Evolutionary conservation across 2,797 vertebrate species (phyloP).

Genomic region (Tadarida brasiliensis): DNA sequence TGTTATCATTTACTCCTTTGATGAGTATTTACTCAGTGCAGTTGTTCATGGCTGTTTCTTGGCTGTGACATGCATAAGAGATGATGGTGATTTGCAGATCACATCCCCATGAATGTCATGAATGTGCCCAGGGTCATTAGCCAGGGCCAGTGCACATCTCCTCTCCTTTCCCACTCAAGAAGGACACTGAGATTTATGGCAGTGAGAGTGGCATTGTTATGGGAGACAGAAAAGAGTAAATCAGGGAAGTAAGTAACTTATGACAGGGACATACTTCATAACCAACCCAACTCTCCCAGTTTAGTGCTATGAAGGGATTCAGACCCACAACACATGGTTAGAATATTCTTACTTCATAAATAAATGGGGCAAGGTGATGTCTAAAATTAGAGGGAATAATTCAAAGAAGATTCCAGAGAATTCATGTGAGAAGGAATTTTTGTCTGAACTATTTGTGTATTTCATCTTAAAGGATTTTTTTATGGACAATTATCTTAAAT

Average conservation of each 20-base stretch:
- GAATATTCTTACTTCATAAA: background rate
- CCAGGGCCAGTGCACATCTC: background rate
- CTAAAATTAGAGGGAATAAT: background rate
- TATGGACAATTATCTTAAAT: conserved; percentile 18
- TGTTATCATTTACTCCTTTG: background rate
- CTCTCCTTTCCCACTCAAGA: background rate
- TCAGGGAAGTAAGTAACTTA: background rate
- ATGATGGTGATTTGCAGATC: background rate
- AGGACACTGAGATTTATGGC: background rate
- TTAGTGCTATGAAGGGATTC: background rate
- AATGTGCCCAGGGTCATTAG: background rate
- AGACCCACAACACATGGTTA: background rate
- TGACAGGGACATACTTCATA: background rate
- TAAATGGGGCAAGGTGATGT: background rate
- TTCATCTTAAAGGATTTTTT: conserved; percentile 31
- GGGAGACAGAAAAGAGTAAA: background rate
- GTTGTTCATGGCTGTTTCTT: background rate
- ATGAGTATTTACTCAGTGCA: background rate
- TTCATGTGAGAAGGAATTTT: background rate
- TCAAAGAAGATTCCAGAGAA: background rate
- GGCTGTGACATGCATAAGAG: background rate
- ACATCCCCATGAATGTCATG: background rate
- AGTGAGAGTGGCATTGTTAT: background rate
- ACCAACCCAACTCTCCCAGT: background rate
- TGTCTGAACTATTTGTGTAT: background rate